A percentile compares a stretch with the other conserved stretches of the same genome.
Conservation (phyloP, 2,797 vertebrate species). For the Pristis pectinata region DNA sequence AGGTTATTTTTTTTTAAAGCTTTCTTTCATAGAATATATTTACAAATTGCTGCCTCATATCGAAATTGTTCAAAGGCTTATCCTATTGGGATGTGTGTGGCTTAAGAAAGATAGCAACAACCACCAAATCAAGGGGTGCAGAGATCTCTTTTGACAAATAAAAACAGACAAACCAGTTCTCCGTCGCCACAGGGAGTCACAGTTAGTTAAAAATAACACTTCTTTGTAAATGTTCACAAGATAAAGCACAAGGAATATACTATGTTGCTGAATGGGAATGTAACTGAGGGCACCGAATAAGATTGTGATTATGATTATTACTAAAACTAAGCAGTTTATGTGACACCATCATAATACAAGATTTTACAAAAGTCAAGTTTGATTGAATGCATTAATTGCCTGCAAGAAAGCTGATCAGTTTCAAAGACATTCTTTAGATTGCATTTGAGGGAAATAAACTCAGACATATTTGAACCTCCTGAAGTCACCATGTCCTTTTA, state of each 20-base stretch:
- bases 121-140: not conserved
- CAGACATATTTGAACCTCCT: not conserved
- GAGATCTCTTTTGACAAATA: constrained; percentile 25
- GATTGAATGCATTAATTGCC: not conserved
- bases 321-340: not conserved
- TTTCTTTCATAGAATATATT: constrained; percentile 29
- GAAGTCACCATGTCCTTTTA: not conserved
- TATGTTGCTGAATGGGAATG: not conserved
- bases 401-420: no score
- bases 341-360: not conserved
- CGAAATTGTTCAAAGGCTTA: constrained; percentile 20
- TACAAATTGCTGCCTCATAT: constrained; percentile 35
- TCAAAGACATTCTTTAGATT: not conserved
- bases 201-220: constrained; percentile 29
- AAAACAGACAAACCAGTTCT: not conserved
- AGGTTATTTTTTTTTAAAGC: constrained; percentile 26
- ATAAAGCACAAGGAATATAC: constrained; percentile 2
- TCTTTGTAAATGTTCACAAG: not conserved
- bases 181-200: not conserved
- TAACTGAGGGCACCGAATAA: not conserved
- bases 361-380: not conserved
- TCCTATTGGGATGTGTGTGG: not conserved
- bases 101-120: not conserved
- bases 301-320: not conserved
- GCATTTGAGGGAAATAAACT: not conserved